Evolutionary conservation across 2,888 invertebrate genomes (phyloP), one percentile per base, ranked within the genome.

Genomic region (Drosophila robusta): DNA sequence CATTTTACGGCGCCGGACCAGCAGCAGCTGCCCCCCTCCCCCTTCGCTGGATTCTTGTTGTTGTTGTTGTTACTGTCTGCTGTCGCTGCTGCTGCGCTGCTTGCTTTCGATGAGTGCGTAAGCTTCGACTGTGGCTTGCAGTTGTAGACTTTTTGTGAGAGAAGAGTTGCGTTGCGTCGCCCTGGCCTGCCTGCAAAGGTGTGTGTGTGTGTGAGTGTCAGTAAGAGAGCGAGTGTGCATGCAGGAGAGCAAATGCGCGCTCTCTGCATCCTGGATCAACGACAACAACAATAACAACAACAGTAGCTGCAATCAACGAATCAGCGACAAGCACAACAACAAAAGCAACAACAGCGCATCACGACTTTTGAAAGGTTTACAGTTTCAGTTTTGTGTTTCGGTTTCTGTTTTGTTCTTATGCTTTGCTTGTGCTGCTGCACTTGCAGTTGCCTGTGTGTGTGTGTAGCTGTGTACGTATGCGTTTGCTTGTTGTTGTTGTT

Each of bases 1-100:
- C 97, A 95, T 95, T 66, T 52, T 65, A 34, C 57, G 22, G 52
- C 47, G 44, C 11, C 41, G 44, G 52, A 26, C 56, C 22, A 42
- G 55, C 61, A 38, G 29, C 47, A 44, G 55, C 78, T 66, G 61
- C 62, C 52, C 22, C 50, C 46, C 66, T 56, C 26, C 50, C 39
- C 55, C 42, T 71, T 50, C 36, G 8, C 51, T 18, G 45, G 24
- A 44, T 58, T 58, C 16, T 69, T 75, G n/a, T 63, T 54, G n/a
- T 39, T 47, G 39, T 22, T 42, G 32, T 26, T 32, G 34, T 7
- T 52, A 41, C 36, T 54, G 47, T 18, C 18, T 18, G 42, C 22
- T 51, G 29, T 24, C 22, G 62, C 39, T 50, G 49, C 44, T 55
- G 57, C 39, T 65, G 52, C 54, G 42, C 22, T 61, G 56, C 26